Conservation (phyloP, 2,113 vertebrate genomes). For the Cricetomys ansorgei region DNA sequence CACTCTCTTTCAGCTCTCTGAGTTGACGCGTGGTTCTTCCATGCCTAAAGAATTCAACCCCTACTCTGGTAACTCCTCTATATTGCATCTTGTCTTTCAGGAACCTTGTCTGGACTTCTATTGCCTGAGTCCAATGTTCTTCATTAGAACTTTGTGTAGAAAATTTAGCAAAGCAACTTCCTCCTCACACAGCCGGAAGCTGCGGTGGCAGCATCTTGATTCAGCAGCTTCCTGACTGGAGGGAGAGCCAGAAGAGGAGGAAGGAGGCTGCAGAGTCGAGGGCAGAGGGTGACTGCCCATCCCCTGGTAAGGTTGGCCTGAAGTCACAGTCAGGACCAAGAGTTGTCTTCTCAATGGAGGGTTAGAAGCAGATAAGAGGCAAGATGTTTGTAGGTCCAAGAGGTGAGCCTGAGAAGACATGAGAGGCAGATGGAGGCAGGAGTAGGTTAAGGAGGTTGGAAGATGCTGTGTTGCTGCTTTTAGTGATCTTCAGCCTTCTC, state of each 20-base stretch:
- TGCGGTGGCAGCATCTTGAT: constrained; percentile 64
- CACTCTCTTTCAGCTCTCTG: background rate
- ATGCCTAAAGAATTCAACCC: background rate
- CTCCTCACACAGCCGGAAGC: constrained; percentile 64
- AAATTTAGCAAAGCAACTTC: constrained; percentile 53
- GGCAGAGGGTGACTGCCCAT: background rate
- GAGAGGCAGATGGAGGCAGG: background rate
- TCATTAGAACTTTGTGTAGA: background rate
- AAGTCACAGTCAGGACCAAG: background rate
- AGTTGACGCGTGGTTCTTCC: background rate
- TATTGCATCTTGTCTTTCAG: background rate
- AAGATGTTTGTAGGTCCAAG: background rate
- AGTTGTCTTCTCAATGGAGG: background rate
- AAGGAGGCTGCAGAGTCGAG: background rate
- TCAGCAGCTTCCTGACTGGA: constrained; percentile 65
- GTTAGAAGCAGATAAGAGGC: background rate
- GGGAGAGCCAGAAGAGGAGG: background rate
- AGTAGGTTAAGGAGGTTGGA: background rate
- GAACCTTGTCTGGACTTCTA: background rate
- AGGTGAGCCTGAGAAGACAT: background rate
- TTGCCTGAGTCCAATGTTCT: background rate
- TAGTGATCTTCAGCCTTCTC: background rate
- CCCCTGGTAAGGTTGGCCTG: background rate
- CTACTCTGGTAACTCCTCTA: background rate
- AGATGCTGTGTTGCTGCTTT: background rate